Percentiles rank a stretch among this genome's conserved stretches.
phyloP scores from a whole-genome alignment of 2,888 invertebrate species.

The Aphodius granarius region DNA sequence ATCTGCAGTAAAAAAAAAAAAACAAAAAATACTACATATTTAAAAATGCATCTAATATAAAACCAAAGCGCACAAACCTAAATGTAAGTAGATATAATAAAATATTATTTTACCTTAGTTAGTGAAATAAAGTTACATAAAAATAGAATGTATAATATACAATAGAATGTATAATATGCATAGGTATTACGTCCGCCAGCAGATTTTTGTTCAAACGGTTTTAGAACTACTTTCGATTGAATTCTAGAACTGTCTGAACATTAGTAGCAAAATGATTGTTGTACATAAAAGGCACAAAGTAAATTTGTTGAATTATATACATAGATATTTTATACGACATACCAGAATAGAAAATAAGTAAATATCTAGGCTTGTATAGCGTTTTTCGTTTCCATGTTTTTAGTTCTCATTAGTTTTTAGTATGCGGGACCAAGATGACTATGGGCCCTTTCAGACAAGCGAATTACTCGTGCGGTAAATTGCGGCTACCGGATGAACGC shows the following conservation, averaged over 20 bases:
- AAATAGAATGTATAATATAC: background rate
- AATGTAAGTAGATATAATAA: background rate
- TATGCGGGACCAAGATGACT: background rate
- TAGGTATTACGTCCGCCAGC: constrained; percentile 14
- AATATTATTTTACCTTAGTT: background rate
- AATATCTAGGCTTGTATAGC: background rate
- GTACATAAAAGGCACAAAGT: background rate
- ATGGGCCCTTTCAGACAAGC: too few relatives aligned
- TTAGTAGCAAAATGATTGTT: background rate
- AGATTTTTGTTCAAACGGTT: background rate
- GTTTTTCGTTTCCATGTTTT: background rate
- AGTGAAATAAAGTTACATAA: background rate
- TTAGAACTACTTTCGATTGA: background rate
- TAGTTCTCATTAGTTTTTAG: too few relatives aligned
- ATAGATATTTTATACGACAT: background rate
- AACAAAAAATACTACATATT: background rate
- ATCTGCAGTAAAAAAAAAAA: background rate
- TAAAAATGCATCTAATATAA: background rate
- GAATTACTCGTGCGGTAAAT: too few relatives aligned
- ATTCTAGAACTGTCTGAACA: background rate
- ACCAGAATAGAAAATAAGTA: background rate
- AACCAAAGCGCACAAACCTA: background rate
- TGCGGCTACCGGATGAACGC: too few relatives aligned
- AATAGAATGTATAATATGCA: background rate
- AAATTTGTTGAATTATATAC: background rate